A percentile compares a stretch with the other conserved stretches of the same genome.
Evolutionary conservation across 2,797 vertebrate species (phyloP).

Genomic region (Cynodonichthys magdalenae): DNA sequence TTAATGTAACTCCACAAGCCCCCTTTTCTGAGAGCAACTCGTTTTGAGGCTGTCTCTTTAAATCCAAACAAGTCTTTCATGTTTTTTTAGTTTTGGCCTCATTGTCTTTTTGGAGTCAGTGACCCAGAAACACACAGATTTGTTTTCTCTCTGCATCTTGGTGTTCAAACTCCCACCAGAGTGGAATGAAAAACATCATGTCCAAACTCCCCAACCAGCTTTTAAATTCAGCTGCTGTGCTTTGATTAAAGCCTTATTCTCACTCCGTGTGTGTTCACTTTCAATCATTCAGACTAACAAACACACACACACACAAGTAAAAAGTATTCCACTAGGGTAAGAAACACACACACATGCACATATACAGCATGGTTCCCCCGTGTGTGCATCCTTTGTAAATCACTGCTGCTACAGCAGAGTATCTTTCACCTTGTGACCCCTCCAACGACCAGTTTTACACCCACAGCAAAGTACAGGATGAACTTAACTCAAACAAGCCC

Average conservation of each 20-base stretch:
- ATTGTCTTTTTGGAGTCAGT: slow-evolving; percentile 36
- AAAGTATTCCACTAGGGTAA: not conserved
- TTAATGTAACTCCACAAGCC: too few species aligned
- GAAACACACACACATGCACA: not conserved
- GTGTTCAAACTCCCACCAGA: slow-evolving; percentile 31
- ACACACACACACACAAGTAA: not conserved
- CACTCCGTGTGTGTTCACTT: slow-evolving; percentile 50
- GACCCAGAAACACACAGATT: slow-evolving; percentile 12
- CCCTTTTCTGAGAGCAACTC: too few species aligned
- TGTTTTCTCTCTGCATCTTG: slow-evolving; percentile 31
- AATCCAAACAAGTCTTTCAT: not conserved
- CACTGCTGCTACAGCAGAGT: slow-evolving; percentile 27
- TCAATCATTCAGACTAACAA: slow-evolving; percentile 31
- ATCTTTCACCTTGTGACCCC: slow-evolving; percentile 57
- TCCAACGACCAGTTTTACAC: slow-evolving; percentile 26
- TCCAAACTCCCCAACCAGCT: slow-evolving; percentile 24
- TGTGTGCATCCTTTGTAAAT: slow-evolving; percentile 40
- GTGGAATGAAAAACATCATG: slow-evolving; percentile 28
- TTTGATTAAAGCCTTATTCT: slow-evolving; percentile 61
- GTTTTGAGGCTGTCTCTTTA: too few species aligned
- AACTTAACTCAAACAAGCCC: slow-evolving; percentile 31
- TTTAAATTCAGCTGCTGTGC: slow-evolving; percentile 41
- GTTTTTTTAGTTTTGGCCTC: slow-evolving; percentile 34
- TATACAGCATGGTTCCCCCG: not conserved
- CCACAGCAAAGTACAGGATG: slow-evolving; percentile 37